Conservation (phyloP, 1,140 invertebrate species). For the Brachionus rubens region DNA sequence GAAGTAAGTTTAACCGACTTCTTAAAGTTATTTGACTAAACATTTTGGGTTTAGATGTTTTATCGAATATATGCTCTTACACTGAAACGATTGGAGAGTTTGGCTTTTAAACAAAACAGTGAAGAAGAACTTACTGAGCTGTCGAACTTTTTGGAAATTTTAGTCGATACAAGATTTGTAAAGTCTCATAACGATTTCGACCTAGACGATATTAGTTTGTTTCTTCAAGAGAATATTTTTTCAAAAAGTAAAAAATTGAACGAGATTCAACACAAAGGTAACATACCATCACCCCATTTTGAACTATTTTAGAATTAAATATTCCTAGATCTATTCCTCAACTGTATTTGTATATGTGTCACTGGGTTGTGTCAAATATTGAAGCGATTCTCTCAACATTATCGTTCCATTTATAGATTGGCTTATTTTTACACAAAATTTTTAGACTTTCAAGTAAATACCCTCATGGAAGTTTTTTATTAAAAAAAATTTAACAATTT, state of each 20-base stretch:
- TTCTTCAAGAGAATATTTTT: slow-evolving; percentile 30
- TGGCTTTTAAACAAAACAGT: background rate
- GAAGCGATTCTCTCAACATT: slow-evolving; percentile 38
- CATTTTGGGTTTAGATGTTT: slow-evolving; percentile 6
- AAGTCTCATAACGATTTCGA: slow-evolving; percentile 35
- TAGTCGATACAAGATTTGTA: slow-evolving; percentile 28
- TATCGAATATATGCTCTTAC: slow-evolving; percentile 32
- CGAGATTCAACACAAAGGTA: slow-evolving; percentile 29
- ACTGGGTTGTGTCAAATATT: slow-evolving; percentile 38
- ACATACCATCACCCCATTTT: background rate
- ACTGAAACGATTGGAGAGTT: background rate
- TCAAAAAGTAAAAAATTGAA: background rate
- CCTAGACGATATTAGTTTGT: slow-evolving; percentile 31
- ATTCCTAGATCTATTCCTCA: slow-evolving; percentile 23
- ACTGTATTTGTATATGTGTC: slow-evolving; percentile 35
- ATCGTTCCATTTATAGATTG: slow-evolving; percentile 27
- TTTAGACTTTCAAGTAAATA: slow-evolving; percentile 26
- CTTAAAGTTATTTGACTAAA: background rate
- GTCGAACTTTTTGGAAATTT: slow-evolving; percentile 29
- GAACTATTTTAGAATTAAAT: background rate
- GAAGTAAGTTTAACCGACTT: slow-evolving; percentile 9
- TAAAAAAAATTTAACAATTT: background rate
- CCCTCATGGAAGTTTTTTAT: background rate
- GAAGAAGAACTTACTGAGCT: background rate
- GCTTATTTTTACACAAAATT: slow-evolving; percentile 40